phyloP scores from a whole-genome alignment of 2,888 invertebrate genomes.

The Xylota segnis region DNA sequence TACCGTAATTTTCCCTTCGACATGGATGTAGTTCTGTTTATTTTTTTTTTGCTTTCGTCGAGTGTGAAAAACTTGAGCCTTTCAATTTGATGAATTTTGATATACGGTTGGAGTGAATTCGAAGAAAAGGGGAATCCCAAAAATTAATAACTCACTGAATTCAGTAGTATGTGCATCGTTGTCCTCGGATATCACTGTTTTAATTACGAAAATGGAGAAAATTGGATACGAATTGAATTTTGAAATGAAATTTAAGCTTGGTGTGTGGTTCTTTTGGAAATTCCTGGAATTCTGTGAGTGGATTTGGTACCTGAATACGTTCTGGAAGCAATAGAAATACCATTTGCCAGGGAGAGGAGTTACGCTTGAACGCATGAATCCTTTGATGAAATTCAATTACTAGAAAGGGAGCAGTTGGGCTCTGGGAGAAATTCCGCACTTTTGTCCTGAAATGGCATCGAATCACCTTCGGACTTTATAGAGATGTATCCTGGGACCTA shows the following conservation, averaged over 20 bases:
- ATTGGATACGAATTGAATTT: slow-evolving; percentile 27
- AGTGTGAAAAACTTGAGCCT: neutral
- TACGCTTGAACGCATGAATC: too few relatives aligned
- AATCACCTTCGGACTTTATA: too few relatives aligned
- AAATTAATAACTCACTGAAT: neutral
- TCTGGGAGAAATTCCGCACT: too few relatives aligned
- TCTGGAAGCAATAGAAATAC: too few relatives aligned
- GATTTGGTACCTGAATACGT: neutral
- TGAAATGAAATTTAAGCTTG: slow-evolving; percentile 14
- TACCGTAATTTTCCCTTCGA: slow-evolving; percentile 17
- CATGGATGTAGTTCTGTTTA: neutral
- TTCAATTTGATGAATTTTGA: neutral
- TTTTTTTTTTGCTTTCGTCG: neutral
- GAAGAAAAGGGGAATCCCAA: neutral
- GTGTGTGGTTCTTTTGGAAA: neutral
- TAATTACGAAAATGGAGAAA: slow-evolving; percentile 34
- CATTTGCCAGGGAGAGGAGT: too few relatives aligned
- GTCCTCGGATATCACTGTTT: slow-evolving; percentile 21
- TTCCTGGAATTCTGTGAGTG: neutral
- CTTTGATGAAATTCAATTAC: too few relatives aligned
- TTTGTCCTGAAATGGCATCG: too few relatives aligned
- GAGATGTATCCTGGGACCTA: too few relatives aligned
- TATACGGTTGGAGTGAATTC: neutral
- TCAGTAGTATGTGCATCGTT: neutral
- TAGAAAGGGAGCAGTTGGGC: too few relatives aligned